Conservation (phyloP, 2,888 invertebrate genomes). For the Plebejus argus region DNA sequence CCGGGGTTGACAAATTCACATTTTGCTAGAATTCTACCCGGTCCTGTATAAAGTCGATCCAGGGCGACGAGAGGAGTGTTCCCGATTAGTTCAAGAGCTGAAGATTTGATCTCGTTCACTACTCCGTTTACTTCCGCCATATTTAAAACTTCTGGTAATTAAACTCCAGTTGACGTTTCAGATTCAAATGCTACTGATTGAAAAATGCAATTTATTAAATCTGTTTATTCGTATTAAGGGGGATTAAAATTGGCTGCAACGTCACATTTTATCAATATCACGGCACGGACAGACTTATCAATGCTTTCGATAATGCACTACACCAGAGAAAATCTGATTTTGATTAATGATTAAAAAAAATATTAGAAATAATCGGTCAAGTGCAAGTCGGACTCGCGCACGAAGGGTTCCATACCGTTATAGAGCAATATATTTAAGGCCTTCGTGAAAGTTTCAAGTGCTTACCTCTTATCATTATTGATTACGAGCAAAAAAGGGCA, state of each 20-base stretch:
- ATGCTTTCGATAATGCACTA: slow-evolving; percentile 1
- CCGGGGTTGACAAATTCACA: slow-evolving; percentile 75
- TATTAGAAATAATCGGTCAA: too few relatives aligned
- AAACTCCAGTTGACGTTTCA: not conserved
- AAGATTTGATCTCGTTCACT: slow-evolving; percentile 59
- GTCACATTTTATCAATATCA: slow-evolving; percentile 24
- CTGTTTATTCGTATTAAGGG: not conserved
- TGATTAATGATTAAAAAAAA: too few relatives aligned
- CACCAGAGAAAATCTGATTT: not conserved
- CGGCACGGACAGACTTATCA: slow-evolving; percentile 2
- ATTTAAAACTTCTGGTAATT: not conserved
- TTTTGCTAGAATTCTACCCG: slow-evolving; percentile 68
- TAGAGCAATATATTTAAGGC: too few relatives aligned
- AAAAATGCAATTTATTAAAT: slow-evolving; percentile 22
- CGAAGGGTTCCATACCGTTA: too few relatives aligned
- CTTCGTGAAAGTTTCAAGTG: too few relatives aligned
- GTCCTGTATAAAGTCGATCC: slow-evolving; percentile 64
- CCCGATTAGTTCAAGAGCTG: slow-evolving; percentile 69
- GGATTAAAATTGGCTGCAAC: not conserved
- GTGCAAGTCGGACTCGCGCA: too few relatives aligned
- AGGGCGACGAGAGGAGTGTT: slow-evolving; percentile 69
- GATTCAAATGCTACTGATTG: not conserved
- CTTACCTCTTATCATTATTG: too few relatives aligned
- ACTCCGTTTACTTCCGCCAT: slow-evolving; percentile 27
- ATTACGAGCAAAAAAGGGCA: too few relatives aligned